These are phyloP conservation scores for Sycophila sp. DNA, from an alignment of 1,140 invertebrate genomes.

Conservation along the genomic window DNA sequence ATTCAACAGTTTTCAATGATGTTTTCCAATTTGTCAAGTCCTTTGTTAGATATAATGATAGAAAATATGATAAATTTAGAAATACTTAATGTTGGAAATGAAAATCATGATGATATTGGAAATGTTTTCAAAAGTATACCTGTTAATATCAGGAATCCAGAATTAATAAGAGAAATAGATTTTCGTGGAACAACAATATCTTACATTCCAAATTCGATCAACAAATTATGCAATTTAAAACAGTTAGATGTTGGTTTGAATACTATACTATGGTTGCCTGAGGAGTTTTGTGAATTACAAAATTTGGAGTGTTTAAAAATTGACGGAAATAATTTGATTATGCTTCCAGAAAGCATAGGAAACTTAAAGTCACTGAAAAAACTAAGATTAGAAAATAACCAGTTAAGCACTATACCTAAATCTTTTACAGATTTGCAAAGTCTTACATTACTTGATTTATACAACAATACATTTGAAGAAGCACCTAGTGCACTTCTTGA, in stretches of 20 bases:
- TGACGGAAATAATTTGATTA: slow-evolving; percentile 20
- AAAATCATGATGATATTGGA: background rate
- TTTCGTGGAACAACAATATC: slow-evolving; percentile 8
- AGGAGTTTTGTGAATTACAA: slow-evolving; percentile 30
- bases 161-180: slow-evolving; percentile 19
- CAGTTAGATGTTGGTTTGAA: slow-evolving; percentile 24
- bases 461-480: slow-evolving; percentile 27
- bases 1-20: slow-evolving; percentile 4
- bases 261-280: slow-evolving; percentile 19
- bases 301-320: slow-evolving; percentile 25
- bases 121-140: slow-evolving; percentile 25
- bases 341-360: slow-evolving; percentile 22
- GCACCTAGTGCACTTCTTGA: slow-evolving; percentile 8
- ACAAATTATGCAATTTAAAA: slow-evolving; percentile 16
- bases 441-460: slow-evolving; percentile 16
- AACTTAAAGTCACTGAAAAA: slow-evolving; percentile 18
- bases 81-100: slow-evolving; percentile 26
- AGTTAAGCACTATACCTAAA: slow-evolving; percentile 6
- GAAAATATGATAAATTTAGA: slow-evolving; percentile 21
- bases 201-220: background rate
- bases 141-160: slow-evolving; percentile 13
- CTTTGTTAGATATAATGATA: slow-evolving; percentile 19
- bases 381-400: slow-evolving; percentile 13
- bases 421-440: slow-evolving; percentile 24
- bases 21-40: slow-evolving; percentile 22